Base-by-base conservation (phyloP, 2,113 vertebrate species). In the Chlamydotis undulata region DNA sequence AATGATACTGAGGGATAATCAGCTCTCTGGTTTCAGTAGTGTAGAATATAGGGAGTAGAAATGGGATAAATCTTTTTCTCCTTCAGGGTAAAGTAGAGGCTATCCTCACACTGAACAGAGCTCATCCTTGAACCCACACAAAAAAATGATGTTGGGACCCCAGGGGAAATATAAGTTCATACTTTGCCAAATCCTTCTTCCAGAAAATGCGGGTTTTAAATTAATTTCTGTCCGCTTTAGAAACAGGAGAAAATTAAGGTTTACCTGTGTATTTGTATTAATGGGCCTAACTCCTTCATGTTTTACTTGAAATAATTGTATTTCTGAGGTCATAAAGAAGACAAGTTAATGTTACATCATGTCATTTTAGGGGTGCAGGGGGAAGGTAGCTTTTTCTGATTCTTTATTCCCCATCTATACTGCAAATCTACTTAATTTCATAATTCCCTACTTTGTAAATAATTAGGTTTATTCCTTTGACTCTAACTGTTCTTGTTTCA, bases 51-150 rank as follows among this genome's bases (percentile, higher is more conserved):
- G 78, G 49, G 68, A 78, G 33, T 24, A 89, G 49, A 89, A 84
- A 95, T 31, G 22, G 77, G 37, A 91, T 87, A 95, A 88, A 85
- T 73, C 45, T 90, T 90, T 85, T 73, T 73, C 55, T 94, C 47
- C 33, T 87, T 95, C 6, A 1, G 35, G 69, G 33, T 88, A 52
- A 93, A 82, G 37, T 24, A 79, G 75, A 93, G 67, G 70, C 80
- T 93, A 43, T 67, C 76, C 59, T 88, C 50, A 25, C 86, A 91
- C 87, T 91, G 77, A 87, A 84, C 25, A 89, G 61, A 92, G 7
- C 50, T 90, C 50, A 74, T 88, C 76, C 50, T 92, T 65, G 59
- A 91, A 82, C 91, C 39, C 55, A 87, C 39, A 37, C 16, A 73
- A 53, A 76, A 88, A 87, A 88, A 69, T 85, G 14, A 76, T 85